phyloP scores from a whole-genome alignment of 2,797 vertebrate species.

The Numenius phaeopus region DNA sequence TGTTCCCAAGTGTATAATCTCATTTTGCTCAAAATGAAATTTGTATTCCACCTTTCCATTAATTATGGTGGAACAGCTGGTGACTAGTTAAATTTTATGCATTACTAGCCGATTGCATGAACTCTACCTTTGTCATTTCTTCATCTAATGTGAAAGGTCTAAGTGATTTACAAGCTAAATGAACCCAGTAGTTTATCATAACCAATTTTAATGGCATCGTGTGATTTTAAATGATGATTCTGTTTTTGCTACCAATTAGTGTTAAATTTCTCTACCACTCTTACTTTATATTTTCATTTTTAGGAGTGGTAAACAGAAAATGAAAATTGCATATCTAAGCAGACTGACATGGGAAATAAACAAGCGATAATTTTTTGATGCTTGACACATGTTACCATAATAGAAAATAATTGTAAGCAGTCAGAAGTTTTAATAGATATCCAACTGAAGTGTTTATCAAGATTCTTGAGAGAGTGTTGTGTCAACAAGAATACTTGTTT shows the following conservation, averaged over 20 bases:
- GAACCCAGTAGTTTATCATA: conserved; percentile 55
- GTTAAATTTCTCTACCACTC: not conserved
- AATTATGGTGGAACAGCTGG: conserved; percentile 66
- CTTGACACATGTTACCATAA: not conserved
- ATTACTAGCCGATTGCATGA: conserved; percentile 50
- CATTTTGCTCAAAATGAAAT: conserved; percentile 43
- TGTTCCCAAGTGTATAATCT: conserved; percentile 45
- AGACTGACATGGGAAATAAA: not conserved
- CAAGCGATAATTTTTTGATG: not conserved
- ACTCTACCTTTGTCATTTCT: conserved; percentile 53
- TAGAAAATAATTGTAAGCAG: not conserved
- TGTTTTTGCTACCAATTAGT: not conserved
- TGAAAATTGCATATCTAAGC: not conserved
- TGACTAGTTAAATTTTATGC: conserved; percentile 59
- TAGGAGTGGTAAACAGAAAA: not conserved
- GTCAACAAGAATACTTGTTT: not conserved
- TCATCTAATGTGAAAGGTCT: conserved; percentile 48
- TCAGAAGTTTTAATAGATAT: not conserved
- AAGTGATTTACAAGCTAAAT: conserved; percentile 59
- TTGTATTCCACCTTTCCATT: conserved; percentile 15
- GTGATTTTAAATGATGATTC: conserved; percentile 45
- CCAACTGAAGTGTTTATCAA: not conserved
- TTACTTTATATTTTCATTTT: not conserved
- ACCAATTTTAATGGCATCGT: conserved; percentile 24
- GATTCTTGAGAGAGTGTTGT: not conserved